Percentiles rank a stretch among this genome's conserved stretches.
Evolutionary conservation across 2,113 vertebrate species (phyloP).

Genomic region (Anguilla rostrata): DNA sequence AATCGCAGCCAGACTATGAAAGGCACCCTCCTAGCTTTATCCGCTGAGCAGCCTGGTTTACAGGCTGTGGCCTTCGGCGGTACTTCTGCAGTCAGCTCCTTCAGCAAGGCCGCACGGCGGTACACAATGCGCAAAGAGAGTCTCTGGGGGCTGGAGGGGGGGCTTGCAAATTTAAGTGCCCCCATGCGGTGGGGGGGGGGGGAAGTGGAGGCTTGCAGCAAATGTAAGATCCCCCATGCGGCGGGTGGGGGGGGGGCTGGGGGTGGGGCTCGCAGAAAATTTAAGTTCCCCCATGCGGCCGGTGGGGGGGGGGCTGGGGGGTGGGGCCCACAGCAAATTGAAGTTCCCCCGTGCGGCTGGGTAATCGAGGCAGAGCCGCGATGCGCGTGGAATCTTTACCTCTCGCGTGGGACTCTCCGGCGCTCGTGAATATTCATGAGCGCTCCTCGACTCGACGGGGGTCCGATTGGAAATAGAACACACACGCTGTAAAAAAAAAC

Average conservation of each 20-base stretch:
- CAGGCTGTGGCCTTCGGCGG: neutral
- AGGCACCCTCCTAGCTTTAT: neutral
- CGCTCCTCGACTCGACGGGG: neutral
- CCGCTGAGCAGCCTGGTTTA: neutral
- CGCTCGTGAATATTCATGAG: conserved; percentile 15
- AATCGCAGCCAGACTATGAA: no score
- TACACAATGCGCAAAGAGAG: neutral
- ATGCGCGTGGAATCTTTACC: neutral
- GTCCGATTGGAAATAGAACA: conserved; percentile 3
- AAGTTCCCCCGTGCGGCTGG: neutral
- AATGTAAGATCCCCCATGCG: no score
- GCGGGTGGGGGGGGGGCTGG: no score
- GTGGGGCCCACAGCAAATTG: neutral
- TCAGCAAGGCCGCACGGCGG: neutral
- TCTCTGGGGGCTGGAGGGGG: neutral
- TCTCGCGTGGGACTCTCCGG: neutral
- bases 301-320: neutral
- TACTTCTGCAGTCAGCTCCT: conserved; percentile 13
- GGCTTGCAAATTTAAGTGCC: neutral
- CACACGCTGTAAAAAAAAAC: neutral
- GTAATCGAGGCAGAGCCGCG: neutral
- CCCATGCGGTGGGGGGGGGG: neutral
- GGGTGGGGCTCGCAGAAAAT: no score
- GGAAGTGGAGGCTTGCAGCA: neutral
- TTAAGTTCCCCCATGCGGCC: no score